Evolutionary conservation across 2,888 invertebrate genomes (phyloP).

Genomic region (Pandemis corylana): DNA sequence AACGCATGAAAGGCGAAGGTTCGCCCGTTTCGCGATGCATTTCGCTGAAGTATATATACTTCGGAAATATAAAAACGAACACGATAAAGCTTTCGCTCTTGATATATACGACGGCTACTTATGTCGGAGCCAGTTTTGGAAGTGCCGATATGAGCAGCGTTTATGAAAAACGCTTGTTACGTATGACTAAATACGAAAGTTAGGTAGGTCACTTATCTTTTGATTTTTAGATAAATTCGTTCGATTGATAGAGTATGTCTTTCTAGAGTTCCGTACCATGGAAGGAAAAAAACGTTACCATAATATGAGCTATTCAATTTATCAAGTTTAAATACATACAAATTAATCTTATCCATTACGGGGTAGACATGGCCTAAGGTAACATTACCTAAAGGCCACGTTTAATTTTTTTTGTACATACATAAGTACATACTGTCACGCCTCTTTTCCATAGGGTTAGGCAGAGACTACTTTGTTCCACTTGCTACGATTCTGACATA

Average conservation of each 20-base stretch:
- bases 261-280: background rate
- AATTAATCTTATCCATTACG: too few species aligned
- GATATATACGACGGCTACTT: background rate
- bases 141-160: background rate
- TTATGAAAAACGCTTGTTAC: conserved; percentile 29
- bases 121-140: background rate
- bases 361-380: too few species aligned
- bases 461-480: too few species aligned
- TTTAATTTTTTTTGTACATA: too few species aligned
- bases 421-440: too few species aligned
- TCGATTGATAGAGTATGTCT: background rate
- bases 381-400: too few species aligned
- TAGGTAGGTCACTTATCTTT: conserved; percentile 8
- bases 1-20: conserved; percentile 43
- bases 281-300: too few species aligned
- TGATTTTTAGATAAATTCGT: background rate
- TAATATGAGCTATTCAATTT: too few species aligned
- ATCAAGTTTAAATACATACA: too few species aligned
- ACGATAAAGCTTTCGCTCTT: background rate
- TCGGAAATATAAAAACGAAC: background rate
- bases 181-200: background rate
- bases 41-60: conserved; percentile 9
- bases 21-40: conserved; percentile 15
- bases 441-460: too few species aligned
- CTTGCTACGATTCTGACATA: too few species aligned